These are phyloP conservation scores for Pycnomerus fuliginosus DNA, from an alignment of 2,888 invertebrate genomes.

Conservation along the genomic window DNA sequence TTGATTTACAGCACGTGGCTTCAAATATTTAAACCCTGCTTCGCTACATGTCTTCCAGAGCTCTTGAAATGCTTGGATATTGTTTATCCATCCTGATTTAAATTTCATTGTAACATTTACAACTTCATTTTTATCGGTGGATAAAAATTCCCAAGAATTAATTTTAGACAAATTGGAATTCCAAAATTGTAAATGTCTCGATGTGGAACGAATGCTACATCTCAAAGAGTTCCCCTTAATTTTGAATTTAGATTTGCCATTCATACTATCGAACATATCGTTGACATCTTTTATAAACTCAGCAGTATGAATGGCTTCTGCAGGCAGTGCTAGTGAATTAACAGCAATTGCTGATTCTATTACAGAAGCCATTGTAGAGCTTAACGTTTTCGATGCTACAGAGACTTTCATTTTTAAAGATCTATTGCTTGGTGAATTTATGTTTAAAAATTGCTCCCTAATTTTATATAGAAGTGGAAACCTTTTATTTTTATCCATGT, in stretches of 20 bases:
- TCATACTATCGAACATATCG: slow-evolving; percentile 19
- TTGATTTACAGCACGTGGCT: slow-evolving; percentile 16
- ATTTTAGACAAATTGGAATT: slow-evolving; percentile 6
- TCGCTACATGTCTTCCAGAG: slow-evolving; percentile 6
- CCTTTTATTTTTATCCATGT: slow-evolving; percentile 10
- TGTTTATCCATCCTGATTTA: slow-evolving; percentile 10
- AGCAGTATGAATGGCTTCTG: slow-evolving; percentile 22
- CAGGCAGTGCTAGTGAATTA: slow-evolving; percentile 2
- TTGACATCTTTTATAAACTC: slow-evolving; percentile 21
- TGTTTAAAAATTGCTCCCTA: background rate
- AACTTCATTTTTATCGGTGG: background rate
- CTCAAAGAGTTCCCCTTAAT: slow-evolving; percentile 9
- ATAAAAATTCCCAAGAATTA: slow-evolving; percentile 9
- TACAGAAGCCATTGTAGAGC: slow-evolving; percentile 10
- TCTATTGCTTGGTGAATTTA: background rate
- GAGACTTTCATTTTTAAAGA: slow-evolving; percentile 15
- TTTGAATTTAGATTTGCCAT: slow-evolving; percentile 3
- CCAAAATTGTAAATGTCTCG: slow-evolving; percentile 15
- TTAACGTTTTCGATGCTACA: slow-evolving; percentile 17
- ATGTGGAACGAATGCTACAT: slow-evolving; percentile 8
- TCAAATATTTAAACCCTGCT: slow-evolving; percentile 11
- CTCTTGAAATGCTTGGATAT: slow-evolving; percentile 3
- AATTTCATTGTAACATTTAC: no score
- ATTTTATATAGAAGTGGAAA: background rate
- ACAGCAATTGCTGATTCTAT: slow-evolving; percentile 11